Evolutionary conservation across 2,888 invertebrate genomes (phyloP).

Genomic region (Dryobota labecula): DNA sequence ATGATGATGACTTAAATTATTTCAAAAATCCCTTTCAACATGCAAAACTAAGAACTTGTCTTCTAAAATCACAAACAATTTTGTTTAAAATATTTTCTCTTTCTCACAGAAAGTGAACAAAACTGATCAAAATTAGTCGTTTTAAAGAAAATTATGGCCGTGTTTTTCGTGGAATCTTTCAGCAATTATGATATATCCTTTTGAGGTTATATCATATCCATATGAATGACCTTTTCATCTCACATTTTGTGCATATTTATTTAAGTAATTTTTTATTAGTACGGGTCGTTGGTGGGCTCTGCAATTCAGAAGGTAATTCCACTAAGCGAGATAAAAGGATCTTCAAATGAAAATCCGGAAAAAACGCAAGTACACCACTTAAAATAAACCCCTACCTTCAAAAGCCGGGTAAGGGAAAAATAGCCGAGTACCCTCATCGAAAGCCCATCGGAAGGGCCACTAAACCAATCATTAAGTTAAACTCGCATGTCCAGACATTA

Average conservation of each 20-base stretch:
- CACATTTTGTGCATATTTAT: background rate
- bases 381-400: conserved; percentile 37
- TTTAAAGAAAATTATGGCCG: background rate
- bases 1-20: too few relatives aligned
- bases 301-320: background rate
- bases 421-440: conserved; percentile 61
- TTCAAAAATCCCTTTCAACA: too few relatives aligned
- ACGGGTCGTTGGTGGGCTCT: too few relatives aligned
- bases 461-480: conserved; percentile 76
- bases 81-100: too few relatives aligned
- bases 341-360: conserved; percentile 37
- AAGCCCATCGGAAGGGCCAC: conserved; percentile 56
- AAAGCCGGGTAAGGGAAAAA: conserved; percentile 56
- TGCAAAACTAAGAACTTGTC: too few relatives aligned
- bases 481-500: conserved; percentile 72
- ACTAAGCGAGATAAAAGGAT: conserved; percentile 33
- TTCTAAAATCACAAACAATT: too few relatives aligned
- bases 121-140: too few relatives aligned
- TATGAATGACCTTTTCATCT: background rate
- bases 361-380: conserved; percentile 43
- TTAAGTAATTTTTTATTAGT: background rate
- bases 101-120: too few relatives aligned
- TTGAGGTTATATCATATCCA: background rate
- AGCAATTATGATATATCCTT: background rate
- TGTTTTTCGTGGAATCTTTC: background rate